Base-by-base conservation (phyloP, 2,113 vertebrate species). In the Leptodactylus fuscus region DNA sequence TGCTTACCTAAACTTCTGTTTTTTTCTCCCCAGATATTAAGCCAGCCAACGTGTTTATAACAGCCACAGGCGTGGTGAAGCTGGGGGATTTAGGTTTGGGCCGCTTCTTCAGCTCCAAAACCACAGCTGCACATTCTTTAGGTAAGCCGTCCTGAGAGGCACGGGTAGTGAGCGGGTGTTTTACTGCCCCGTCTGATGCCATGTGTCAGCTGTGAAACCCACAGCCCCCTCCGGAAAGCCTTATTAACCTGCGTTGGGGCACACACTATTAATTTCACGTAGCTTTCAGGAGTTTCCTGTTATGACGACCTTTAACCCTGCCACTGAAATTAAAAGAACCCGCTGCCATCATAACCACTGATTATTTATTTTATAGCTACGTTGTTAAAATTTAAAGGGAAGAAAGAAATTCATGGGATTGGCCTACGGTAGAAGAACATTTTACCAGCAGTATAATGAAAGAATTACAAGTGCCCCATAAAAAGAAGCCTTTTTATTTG, bases 31-130 rank as follows among this genome's bases (percentile, higher is more conserved):
- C 91, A 99, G 97, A 99, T 89, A 99, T 99, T 91, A 99, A 99
- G 83, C 98, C 97, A 69, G 98, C 97, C 69, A 99, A 99, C 82
- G 98, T 99, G 85, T 99, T 99, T 95, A 99, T 99, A 92, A 99
- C 97, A 86, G 98, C 98, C 88, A 98, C 97, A 60, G 98, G 98
- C 73, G 97, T 99, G 90, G 98, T 99, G 81, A 99, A 99, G 91
- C 96, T 99, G 83, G 97, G 98, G 88, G 97, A 99, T 87, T 93
- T 99, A 85, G 97, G 98, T 13, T 92, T 99, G 87, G 98, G 97
- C 80, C 94, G 97, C 36, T 99, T 98, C 94, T 99, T 99, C 94
- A 99, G 97, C 90, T 99, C 97, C 87, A 97, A 98, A 95, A 98
- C 97, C 86, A 98, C 97, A 67, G 97, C 95, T 15, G 97, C 97